phyloP scores from a whole-genome alignment of 2,797 vertebrate genomes.

The Bradypus variegatus region DNA sequence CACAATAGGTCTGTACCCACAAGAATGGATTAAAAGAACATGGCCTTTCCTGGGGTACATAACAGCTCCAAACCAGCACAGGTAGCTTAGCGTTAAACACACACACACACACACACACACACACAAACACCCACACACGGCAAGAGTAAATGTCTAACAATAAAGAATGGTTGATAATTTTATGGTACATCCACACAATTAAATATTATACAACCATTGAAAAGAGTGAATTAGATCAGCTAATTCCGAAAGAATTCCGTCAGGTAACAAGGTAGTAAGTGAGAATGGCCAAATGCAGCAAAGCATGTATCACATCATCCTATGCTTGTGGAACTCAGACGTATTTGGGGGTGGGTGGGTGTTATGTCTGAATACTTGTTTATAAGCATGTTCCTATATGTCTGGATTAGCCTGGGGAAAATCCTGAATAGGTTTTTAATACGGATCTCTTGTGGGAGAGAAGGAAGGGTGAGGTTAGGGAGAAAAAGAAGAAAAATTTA shows the following conservation, averaged over 20 bases:
- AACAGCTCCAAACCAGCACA: too few species aligned
- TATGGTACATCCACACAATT: background rate
- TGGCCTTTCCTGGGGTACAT: too few species aligned
- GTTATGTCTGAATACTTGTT: background rate
- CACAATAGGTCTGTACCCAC: too few species aligned
- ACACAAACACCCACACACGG: too few species aligned
- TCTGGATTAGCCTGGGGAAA: background rate
- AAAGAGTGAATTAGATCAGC: background rate
- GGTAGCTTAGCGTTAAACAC: background rate
- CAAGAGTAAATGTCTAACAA: background rate
- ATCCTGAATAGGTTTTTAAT: background rate
- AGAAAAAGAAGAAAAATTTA: background rate
- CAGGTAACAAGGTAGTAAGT: background rate
- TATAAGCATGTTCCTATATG: background rate
- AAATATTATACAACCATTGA: background rate
- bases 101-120: background rate
- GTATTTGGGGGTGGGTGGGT: background rate
- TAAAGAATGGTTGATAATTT: background rate
- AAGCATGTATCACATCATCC: background rate
- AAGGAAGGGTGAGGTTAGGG: background rate
- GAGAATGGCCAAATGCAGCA: background rate
- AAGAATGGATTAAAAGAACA: too few species aligned
- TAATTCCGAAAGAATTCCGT: background rate
- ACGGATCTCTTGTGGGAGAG: background rate
- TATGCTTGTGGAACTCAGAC: background rate